Conservation (phyloP, 2,797 vertebrate genomes). For the Trachops cirrhosus region DNA sequence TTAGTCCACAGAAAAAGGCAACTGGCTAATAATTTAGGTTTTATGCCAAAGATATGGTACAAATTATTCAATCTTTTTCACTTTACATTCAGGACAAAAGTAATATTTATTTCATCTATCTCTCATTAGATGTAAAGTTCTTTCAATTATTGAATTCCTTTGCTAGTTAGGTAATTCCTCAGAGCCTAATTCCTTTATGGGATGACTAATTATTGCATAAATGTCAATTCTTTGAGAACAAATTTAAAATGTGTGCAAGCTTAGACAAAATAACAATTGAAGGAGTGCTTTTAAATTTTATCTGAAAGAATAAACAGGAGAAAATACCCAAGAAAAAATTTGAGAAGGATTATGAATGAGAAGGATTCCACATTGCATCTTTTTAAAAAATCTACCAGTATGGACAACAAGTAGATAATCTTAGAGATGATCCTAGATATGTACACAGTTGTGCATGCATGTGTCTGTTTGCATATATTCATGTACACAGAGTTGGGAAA, state of each 20-base stretch:
- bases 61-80: conserved; percentile 26
- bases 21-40: background rate
- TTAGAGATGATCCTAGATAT: background rate
- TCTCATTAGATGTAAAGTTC: background rate
- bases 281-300: background rate
- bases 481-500: too few relatives aligned
- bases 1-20: background rate
- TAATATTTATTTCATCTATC: conserved; percentile 30
- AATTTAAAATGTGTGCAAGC: background rate
- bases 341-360: background rate
- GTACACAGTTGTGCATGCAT: background rate
- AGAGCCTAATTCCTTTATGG: conserved; percentile 33
- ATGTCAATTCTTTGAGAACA: conserved; percentile 55
- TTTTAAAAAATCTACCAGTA: background rate
- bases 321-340: background rate
- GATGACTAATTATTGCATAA: conserved; percentile 63
- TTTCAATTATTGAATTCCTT: conserved; percentile 61
- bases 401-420: background rate
- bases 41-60: background rate
- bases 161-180: conserved; percentile 17
- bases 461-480: background rate
- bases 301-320: background rate
- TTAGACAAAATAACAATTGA: conserved; percentile 4
- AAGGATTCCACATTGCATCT: background rate
- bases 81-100: conserved; percentile 22